A percentile compares a stretch with the other conserved stretches of the same genome.
These are phyloP conservation scores for Panulirus ornatus DNA, from an alignment of 1,140 invertebrate species.

Conservation along the genomic window DNA sequence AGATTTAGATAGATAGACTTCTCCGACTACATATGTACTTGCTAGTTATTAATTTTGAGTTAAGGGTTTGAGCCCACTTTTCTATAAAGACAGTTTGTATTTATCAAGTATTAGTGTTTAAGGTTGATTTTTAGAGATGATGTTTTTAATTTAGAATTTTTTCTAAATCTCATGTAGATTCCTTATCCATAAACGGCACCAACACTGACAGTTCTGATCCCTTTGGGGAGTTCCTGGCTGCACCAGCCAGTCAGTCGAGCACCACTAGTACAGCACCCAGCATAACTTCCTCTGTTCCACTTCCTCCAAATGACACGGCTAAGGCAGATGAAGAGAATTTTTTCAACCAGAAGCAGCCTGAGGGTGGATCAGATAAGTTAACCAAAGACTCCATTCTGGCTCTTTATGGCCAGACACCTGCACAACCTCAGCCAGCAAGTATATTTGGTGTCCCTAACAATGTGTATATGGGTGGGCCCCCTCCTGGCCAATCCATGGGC, in stretches of 20 bases:
- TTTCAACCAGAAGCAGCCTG: conserved; percentile 90
- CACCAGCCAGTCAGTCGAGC: conserved; percentile 56
- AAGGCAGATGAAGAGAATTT: conserved; percentile 90
- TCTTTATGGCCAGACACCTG: conserved; percentile 86
- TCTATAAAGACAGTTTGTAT: no score
- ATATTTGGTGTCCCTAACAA: conserved; percentile 62
- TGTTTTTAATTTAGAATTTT: no score
- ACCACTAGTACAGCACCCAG: conserved; percentile 77
- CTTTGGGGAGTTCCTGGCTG: conserved; percentile 76
- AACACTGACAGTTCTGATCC: conserved; percentile 61
- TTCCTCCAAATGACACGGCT: conserved; percentile 76
- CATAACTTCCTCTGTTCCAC: conserved; percentile 72
- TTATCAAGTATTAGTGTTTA: no score
- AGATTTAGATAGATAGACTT: no score
- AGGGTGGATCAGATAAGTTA: conserved; percentile 84
- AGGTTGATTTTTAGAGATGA: no score
- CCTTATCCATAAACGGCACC: conserved; percentile 39
- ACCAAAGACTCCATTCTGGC: conserved; percentile 96
- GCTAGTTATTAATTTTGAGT: no score
- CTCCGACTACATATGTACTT: no score
- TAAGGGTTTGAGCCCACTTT: no score
- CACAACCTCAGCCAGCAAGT: conserved; percentile 75
- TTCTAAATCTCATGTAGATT: no score
- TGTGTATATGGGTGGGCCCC: conserved; percentile 42
- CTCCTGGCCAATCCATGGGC: conserved; percentile 76